Evolutionary conservation across 2,888 invertebrate species (phyloP).

Genomic region (Pachymerium ferrugineum): DNA sequence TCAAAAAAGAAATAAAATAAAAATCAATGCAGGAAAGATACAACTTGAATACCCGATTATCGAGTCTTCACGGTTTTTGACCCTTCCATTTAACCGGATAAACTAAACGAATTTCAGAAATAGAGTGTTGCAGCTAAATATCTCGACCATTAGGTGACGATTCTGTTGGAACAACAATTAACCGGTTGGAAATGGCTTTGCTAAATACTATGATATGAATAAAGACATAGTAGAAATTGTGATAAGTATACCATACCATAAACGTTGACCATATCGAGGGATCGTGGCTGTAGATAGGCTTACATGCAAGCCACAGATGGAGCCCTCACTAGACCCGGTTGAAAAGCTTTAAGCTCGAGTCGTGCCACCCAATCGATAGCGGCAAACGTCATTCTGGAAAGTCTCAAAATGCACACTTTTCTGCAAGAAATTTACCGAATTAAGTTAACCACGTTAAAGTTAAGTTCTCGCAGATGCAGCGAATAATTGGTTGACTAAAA

Average conservation of each 20-base stretch:
- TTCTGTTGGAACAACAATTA: too few relatives aligned
- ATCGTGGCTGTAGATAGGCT: background rate
- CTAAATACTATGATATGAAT: background rate
- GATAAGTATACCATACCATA: background rate
- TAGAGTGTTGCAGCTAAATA: too few relatives aligned
- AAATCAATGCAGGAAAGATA: too few relatives aligned
- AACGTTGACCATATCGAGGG: background rate
- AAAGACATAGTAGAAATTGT: background rate
- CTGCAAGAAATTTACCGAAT: background rate
- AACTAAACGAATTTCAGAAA: too few relatives aligned
- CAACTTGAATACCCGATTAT: too few relatives aligned
- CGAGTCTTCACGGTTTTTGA: too few relatives aligned
- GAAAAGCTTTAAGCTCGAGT: background rate
- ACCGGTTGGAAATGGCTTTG: background rate
- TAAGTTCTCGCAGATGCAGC: background rate
- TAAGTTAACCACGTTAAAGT: background rate
- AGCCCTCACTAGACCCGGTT: background rate
- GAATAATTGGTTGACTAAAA: background rate
- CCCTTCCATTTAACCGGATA: too few relatives aligned
- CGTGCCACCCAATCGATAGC: background rate
- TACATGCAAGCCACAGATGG: background rate
- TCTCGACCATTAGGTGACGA: too few relatives aligned
- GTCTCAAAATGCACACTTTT: too few relatives aligned
- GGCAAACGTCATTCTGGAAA: background rate
- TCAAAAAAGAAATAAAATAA: too few relatives aligned